phyloP scores from a whole-genome alignment of 2,113 vertebrate genomes.

The Dromiciops gliroides region DNA sequence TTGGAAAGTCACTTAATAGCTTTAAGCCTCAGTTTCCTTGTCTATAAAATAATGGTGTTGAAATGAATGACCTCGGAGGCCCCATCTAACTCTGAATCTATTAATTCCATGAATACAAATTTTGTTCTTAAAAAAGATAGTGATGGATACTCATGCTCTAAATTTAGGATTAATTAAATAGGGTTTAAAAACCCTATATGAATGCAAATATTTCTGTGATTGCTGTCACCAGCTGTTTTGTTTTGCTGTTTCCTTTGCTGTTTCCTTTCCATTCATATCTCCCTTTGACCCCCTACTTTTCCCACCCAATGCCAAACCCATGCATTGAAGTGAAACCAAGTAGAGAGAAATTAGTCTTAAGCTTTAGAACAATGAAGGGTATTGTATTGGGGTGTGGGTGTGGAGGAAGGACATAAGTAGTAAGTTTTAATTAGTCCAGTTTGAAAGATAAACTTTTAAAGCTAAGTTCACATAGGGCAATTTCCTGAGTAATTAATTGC shows the following conservation, averaged over 20 bases:
- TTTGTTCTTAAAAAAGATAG: conserved; percentile 56
- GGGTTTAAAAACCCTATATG: conserved; percentile 67
- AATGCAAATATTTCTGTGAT: conserved; percentile 51
- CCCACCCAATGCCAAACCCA: conserved; percentile 44
- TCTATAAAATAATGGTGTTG: not conserved
- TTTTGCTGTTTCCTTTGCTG: conserved; percentile 53
- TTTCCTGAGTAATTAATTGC: conserved; percentile 74
- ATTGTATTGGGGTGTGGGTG: not conserved
- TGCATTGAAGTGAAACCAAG: conserved; percentile 75
- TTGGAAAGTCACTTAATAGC: not conserved
- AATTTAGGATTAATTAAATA: conserved; percentile 76
- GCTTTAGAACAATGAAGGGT: conserved; percentile 72
- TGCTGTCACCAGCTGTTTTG: conserved; percentile 64
- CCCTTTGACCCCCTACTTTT: conserved; percentile 8
- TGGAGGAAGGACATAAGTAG: conserved; percentile 66
- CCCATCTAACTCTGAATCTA: not conserved
- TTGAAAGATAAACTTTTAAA: conserved; percentile 78
- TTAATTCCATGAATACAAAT: conserved; percentile 69
- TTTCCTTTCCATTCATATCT: conserved; percentile 60
- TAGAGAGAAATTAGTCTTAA: conserved; percentile 74
- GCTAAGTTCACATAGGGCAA: conserved; percentile 77
- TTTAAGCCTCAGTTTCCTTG: not conserved
- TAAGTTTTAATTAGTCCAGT: conserved; percentile 79
- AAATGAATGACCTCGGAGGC: not conserved
- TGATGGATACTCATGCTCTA: conserved; percentile 71